These are phyloP conservation scores for Prolemur simus DNA, from an alignment of 2,113 vertebrate species.

Conservation along the genomic window DNA sequence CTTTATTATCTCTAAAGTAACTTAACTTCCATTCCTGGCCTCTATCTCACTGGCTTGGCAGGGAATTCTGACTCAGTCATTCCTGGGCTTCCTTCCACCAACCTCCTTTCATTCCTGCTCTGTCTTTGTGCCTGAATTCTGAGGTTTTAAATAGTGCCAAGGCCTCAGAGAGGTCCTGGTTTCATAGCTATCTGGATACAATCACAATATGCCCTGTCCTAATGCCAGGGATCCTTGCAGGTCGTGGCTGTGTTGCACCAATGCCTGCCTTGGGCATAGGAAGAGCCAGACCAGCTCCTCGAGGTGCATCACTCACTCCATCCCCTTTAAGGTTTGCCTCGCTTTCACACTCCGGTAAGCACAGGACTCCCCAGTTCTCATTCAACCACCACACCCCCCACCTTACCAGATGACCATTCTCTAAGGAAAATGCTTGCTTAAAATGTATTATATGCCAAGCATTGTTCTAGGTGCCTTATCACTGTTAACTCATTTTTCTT, in stretches of 20 bases:
- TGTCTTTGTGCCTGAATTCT: not conserved
- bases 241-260: too few relatives aligned
- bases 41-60: not conserved
- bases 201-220: too few relatives aligned
- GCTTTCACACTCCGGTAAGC: not conserved
- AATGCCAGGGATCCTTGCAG: not conserved
- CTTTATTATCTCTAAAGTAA: not conserved
- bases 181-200: not conserved
- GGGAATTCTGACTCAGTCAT: not conserved
- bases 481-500: not conserved
- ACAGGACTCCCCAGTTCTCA: not conserved
- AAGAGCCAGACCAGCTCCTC: not conserved
- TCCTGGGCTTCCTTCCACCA: not conserved
- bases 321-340: not conserved
- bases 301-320: too few relatives aligned
- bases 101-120: fast-evolving
- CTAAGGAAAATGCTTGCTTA: not conserved
- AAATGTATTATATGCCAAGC: not conserved
- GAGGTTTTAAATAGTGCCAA: not conserved
- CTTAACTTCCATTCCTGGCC: not conserved
- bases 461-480: not conserved
- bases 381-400: not conserved
- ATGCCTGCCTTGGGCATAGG: fast-evolving
- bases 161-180: not conserved
- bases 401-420: not conserved